phyloP scores from a whole-genome alignment of 2,797 vertebrate species.

The Eulemur mongoz region DNA sequence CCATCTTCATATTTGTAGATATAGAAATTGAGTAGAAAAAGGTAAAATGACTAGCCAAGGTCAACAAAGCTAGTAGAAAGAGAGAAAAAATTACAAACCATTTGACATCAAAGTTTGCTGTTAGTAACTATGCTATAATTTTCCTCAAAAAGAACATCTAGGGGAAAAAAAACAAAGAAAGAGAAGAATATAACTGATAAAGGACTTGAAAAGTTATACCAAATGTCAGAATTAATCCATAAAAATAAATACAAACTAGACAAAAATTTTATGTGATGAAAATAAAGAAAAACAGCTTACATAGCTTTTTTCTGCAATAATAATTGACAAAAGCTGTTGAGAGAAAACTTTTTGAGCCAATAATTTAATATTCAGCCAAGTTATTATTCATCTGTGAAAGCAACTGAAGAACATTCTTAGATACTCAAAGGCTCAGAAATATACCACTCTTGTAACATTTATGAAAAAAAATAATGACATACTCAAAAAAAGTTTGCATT shows the following conservation, averaged over 20 bases:
- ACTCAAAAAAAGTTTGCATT: neutral
- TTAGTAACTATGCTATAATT: neutral
- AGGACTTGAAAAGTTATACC: neutral
- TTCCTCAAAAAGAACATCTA: neutral
- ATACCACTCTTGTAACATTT: neutral
- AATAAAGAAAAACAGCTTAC: neutral
- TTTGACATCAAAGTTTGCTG: neutral
- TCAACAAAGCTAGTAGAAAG: neutral
- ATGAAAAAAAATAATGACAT: neutral
- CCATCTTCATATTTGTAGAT: neutral
- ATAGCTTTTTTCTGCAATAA: neutral
- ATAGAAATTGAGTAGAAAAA: neutral
- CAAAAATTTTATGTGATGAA: neutral
- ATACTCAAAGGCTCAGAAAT: constrained; percentile 4
- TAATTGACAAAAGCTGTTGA: constrained; percentile 45
- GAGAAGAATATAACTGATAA: neutral
- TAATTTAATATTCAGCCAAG: constrained; percentile 39
- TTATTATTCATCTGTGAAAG: constrained; percentile 42
- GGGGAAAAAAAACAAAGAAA: neutral
- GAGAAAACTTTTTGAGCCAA: neutral
- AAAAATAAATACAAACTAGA: constrained; percentile 3
- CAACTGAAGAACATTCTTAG: constrained; percentile 18
- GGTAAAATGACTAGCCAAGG: neutral
- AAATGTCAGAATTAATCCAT: neutral
- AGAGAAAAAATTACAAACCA: neutral